Evolutionary conservation across 2,888 invertebrate species (phyloP), one percentile per base, ranked within the genome.

Genomic region (Leptarthrus brevirostris): DNA sequence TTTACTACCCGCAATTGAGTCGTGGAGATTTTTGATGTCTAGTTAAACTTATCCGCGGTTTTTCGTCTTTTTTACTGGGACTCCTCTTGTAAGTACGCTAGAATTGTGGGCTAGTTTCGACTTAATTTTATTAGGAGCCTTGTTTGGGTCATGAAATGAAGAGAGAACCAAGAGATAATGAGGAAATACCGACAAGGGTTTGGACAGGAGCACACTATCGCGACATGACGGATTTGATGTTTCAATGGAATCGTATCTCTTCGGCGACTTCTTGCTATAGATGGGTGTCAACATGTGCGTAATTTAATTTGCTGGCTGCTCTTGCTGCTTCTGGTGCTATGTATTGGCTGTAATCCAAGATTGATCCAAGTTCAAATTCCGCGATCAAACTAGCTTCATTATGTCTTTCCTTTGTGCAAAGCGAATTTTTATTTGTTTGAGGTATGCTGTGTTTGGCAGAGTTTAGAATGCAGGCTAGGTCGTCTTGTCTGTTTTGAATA

Each of bases 211-310:
- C 49, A 69, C 22, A 73, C 49, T 52, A 54, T 66, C 66, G 53
- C 66, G 73, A 73, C 73, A 64, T 73, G 73, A 73, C 64, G 54
- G 64, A 73, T 73, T 73, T 73, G 73, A 73, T 73, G 66, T 73
- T 73, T 73, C 66, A 73, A 73, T 73, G 64, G 73, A 44, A 53
- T 49, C 49, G 52, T 52, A 69, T 52, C 49, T 54, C 54, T 40
- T 56, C 6, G 70, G 1, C 56, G 56, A 58, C 56, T 58, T 40
- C 20, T 24, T 56, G 18, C 18, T 69, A 14, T 22, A 24, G 72
- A 72, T 72, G 72, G 61, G 72, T 72, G 72, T 72, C 72, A 72
- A 58, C 58, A 49, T 72, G 72, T 58, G 58, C 72, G 72, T 61
- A 72, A 72, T 72, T 72, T 72, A 72, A 72, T 72, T 72, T 72